phyloP scores from a whole-genome alignment of 2,113 vertebrate genomes.

The Equus przewalskii region DNA sequence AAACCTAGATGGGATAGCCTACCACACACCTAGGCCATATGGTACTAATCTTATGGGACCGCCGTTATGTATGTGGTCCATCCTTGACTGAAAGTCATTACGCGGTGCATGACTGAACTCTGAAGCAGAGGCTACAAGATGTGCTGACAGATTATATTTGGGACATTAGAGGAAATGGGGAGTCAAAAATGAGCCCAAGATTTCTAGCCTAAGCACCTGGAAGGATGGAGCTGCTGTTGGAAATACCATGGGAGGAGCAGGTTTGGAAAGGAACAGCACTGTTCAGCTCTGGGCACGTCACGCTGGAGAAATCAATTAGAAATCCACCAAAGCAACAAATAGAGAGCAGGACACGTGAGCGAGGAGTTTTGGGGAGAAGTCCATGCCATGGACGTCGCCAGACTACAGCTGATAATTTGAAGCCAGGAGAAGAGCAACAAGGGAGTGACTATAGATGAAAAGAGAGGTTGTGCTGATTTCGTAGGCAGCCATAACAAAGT shows the following conservation, averaged over 20 bases:
- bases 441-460: accelerated
- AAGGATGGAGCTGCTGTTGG: not conserved
- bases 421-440: not conserved
- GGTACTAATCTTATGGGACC: no score
- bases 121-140: not conserved
- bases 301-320: accelerated
- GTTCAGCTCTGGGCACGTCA: not conserved
- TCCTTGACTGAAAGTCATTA: no score
- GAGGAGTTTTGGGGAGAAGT: not conserved
- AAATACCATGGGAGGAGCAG: not conserved
- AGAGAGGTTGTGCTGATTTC: not conserved
- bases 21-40: no score
- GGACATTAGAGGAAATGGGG: not conserved
- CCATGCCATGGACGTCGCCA: not conserved
- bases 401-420: accelerated
- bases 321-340: accelerated
- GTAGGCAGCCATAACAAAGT: not conserved
- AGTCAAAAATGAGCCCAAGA: not conserved
- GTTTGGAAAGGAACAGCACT: not conserved
- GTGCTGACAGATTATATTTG: not conserved
- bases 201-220: not conserved
- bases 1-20: no score
- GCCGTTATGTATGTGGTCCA: no score
- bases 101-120: no score
- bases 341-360: not conserved